These are phyloP conservation scores for Squalus acanthias DNA, from an alignment of 2,797 vertebrate species.

Conservation along the genomic window DNA sequence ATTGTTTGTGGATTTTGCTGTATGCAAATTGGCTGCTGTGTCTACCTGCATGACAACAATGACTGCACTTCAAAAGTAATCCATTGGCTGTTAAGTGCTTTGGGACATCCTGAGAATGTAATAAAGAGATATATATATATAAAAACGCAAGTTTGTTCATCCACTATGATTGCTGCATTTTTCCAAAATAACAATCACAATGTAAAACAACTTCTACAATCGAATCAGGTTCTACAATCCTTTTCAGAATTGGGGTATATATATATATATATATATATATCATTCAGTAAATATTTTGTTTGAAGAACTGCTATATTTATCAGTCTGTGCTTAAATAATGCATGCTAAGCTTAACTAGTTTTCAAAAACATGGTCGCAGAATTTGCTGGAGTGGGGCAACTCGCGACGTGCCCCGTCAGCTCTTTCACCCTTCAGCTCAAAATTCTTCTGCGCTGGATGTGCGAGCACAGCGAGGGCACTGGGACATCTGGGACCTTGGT, in stretches of 20 bases:
- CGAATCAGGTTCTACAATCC: background rate
- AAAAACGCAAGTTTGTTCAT: background rate
- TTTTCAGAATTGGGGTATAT: background rate
- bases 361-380: background rate
- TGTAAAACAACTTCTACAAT: background rate
- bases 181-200: too few species aligned
- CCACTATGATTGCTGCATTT: background rate
- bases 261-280: background rate
- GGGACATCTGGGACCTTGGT: background rate
- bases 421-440: too few species aligned
- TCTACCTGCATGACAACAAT: background rate
- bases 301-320: background rate
- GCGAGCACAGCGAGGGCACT: background rate
- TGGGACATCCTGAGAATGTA: background rate
- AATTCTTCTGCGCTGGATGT: too few species aligned
- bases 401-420: background rate
- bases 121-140: background rate
- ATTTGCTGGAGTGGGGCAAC: background rate
- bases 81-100: background rate
- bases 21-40: background rate
- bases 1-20: background rate
- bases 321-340: background rate
- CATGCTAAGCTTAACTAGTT: background rate
- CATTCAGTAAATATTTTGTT: background rate
- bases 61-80: conserved; percentile 8